Percentiles rank a stretch among this genome's conserved stretches.
These are phyloP conservation scores for Drosophila ohnishii DNA, from an alignment of 1,140 invertebrate species.

Conservation along the genomic window DNA sequence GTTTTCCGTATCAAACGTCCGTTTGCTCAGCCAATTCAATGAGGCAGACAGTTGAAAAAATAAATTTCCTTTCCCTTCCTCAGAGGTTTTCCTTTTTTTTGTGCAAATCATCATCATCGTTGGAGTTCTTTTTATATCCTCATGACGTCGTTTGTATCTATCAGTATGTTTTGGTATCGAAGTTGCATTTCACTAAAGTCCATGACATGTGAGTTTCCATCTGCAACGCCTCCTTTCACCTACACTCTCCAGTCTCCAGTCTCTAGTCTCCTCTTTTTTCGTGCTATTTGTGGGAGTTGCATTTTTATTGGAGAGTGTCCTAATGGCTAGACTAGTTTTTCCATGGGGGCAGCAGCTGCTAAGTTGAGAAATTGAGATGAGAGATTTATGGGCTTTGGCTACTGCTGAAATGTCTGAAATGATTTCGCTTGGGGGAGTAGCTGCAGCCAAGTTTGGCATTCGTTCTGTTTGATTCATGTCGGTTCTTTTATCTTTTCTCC, in stretches of 20 bases:
- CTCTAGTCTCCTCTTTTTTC: conserved; percentile 23
- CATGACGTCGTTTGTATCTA: conserved; percentile 77
- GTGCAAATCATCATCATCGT: conserved; percentile 73
- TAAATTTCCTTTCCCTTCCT: conserved; percentile 15
- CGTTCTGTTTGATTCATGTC: conserved; percentile 34
- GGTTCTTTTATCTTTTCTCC: conserved; percentile 11
- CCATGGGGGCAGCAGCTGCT: conserved; percentile 59
- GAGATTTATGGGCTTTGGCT: conserved; percentile 68
- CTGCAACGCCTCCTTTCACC: conserved; percentile 25
- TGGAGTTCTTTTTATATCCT: conserved; percentile 65
- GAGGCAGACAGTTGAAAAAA: conserved; percentile 56
- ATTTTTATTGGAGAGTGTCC: conserved; percentile 65
- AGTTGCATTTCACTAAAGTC: conserved; percentile 45
- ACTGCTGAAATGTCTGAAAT: conserved; percentile 42
- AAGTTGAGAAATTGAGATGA: conserved; percentile 59
- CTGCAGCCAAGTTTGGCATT: conserved; percentile 10
- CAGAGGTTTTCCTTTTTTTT: conserved; percentile 24
- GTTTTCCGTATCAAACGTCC: conserved; percentile 54
- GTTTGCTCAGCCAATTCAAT: conserved; percentile 76
- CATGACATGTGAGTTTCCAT: conserved; percentile 71
- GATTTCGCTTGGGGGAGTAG: conserved; percentile 34
- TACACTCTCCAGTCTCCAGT: conserved; percentile 18
- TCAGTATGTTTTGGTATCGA: conserved; percentile 49
- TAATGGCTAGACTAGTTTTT: conserved; percentile 78
- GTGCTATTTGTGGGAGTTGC: conserved; percentile 46